phyloP scores from a whole-genome alignment of 1,140 invertebrate species.

The Sarcophaga peregrina region DNA sequence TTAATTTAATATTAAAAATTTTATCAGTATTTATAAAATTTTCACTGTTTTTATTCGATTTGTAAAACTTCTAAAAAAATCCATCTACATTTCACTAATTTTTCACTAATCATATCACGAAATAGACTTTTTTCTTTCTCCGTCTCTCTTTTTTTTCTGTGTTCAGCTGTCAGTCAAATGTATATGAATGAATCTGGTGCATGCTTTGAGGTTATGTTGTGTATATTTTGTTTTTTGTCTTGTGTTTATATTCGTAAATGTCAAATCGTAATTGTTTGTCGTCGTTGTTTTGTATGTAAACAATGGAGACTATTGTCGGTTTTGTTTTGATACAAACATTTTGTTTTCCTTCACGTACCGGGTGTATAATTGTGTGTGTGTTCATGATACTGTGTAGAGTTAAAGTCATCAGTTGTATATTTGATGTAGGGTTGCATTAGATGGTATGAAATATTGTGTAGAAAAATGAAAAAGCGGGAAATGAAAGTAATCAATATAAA shows the following conservation, averaged over 20 bases:
- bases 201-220: constrained; percentile 16
- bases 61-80: constrained; percentile 28
- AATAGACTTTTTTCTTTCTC: constrained; percentile 8
- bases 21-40: neutral
- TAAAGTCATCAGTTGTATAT: neutral
- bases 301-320: neutral
- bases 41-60: neutral
- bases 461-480: too few species aligned
- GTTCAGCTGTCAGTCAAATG: constrained; percentile 7
- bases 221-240: neutral
- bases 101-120: constrained; percentile 7
- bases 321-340: neutral
- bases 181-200: constrained; percentile 2
- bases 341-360: neutral
- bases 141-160: neutral
- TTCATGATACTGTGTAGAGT: neutral
- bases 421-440: neutral
- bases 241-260: constrained; percentile 18
- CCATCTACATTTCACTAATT: constrained; percentile 29
- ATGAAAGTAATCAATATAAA: too few species aligned
- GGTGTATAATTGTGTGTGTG: too few species aligned
- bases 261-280: neutral
- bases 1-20: neutral
- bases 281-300: neutral
- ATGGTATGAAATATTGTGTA: too few species aligned